Base-by-base conservation (phyloP, 2,888 invertebrate species). In the Listrodromus nycthemerus region DNA sequence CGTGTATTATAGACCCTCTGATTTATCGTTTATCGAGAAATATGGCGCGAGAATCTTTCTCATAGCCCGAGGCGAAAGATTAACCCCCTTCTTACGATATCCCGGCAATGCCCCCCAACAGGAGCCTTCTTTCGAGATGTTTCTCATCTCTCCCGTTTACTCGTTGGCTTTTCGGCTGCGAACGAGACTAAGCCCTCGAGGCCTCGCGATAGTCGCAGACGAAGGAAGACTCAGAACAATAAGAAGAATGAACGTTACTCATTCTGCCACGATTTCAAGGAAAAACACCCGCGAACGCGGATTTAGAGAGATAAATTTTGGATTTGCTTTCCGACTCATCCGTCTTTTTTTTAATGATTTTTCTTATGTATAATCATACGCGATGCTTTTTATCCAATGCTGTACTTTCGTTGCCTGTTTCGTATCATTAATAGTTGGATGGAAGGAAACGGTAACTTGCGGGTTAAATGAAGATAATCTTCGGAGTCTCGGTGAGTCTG, bases 1-100 rank as follows among this genome's bases (percentile, higher is more conserved):
- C 81, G 80, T 86, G 84, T 86, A 88, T 85, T 85, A 89, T 90
- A 88, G 88, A 89, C 87, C 85, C 77, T 88, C 89, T 93, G 93
- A 93, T 93, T 93, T 93, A 93, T 93, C 88, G 93, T 92, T 93
- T 93, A 93, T 93, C 93, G 92, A 93, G 93, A 93, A 93, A 92
- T 93, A 93, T 93, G 91, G 91, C 90, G 89, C 89, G 89, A 89
- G 82, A 84, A 70, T 79, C 89, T 86, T 87, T 86, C 86, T 86
- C 87, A 86, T 87, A 86, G 87, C 89, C 86, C 77, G 86, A 87
- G 82, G 87, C 83, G 52, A 86, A 87, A 91, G 91, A 92, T 92
- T 92, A 92, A 92, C 91, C 91, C 89, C 87, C 90, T 89, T 85
- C 80, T 83, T 79, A 78, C 65, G 85, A 76, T 82, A 80, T 77